Evolutionary conservation across 2,888 invertebrate genomes (phyloP).

Genomic region (Odontocolon sp.): DNA sequence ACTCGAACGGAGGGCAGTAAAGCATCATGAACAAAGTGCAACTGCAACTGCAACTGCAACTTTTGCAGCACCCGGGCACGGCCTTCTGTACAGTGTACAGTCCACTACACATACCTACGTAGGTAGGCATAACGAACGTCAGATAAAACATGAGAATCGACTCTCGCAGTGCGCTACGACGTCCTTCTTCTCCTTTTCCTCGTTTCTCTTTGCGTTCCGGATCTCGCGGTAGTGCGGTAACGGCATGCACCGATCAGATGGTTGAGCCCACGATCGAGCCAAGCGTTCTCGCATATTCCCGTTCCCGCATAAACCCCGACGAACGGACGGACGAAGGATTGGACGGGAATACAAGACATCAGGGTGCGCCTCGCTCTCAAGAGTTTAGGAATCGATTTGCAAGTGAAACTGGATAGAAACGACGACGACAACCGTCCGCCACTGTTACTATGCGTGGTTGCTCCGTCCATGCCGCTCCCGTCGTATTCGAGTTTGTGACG

Average conservation of each 20-base stretch:
- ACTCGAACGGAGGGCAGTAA: slow-evolving; percentile 66
- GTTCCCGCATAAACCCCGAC: slow-evolving; percentile 56
- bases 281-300: slow-evolving; percentile 54
- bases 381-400: slow-evolving; percentile 78
- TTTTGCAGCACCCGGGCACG: neutral
- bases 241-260: slow-evolving; percentile 54
- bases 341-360: slow-evolving; percentile 34
- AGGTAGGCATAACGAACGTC: slow-evolving; percentile 74
- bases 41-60: neutral
- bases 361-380: slow-evolving; percentile 39
- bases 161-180: slow-evolving; percentile 48
- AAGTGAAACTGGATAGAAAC: slow-evolving; percentile 74
- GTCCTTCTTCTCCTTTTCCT: neutral
- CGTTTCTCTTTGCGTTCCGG: slow-evolving; percentile 43
- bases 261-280: slow-evolving; percentile 41
- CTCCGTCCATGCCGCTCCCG: slow-evolving; percentile 48
- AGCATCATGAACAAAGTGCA: slow-evolving; percentile 66
- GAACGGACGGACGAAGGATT: slow-evolving; percentile 42
- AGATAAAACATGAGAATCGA: slow-evolving; percentile 74
- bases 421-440: slow-evolving; percentile 39
- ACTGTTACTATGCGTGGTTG: slow-evolving; percentile 39
- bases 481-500: slow-evolving; percentile 19
- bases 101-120: slow-evolving; percentile 1
- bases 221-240: slow-evolving; percentile 51
- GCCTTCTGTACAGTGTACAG: neutral